phyloP scores from a whole-genome alignment of 2,888 invertebrate genomes.

The Hirtodrosophila trivittata region DNA sequence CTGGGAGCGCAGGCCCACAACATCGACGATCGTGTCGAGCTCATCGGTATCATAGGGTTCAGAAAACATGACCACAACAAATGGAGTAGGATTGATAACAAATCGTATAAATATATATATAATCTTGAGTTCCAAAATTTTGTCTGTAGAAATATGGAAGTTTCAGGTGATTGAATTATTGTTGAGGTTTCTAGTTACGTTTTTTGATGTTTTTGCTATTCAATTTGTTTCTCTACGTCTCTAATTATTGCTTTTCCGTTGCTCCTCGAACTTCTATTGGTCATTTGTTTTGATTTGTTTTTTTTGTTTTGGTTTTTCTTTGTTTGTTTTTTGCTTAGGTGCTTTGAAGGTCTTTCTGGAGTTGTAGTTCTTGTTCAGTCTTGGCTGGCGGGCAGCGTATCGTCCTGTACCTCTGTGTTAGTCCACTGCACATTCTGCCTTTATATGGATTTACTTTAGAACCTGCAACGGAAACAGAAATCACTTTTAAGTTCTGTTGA shows the following conservation, averaged over 20 bases:
- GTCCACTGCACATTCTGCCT: conserved; percentile 8
- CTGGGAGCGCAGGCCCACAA: conserved; percentile 87
- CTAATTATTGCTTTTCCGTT: conserved; percentile 73
- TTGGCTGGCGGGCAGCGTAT: conserved; percentile 13
- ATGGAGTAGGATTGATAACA: not conserved
- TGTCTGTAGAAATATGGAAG: conserved; percentile 27
- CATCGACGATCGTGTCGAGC: conserved; percentile 88
- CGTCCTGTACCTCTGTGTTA: conserved; percentile 5
- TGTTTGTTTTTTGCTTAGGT: conserved; percentile 1
- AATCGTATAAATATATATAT: conserved; percentile 1
- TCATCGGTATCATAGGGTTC: conserved; percentile 83
- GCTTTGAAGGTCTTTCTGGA: conserved; percentile 2
- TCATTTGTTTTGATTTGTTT: conserved; percentile 25
- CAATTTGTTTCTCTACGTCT: conserved; percentile 26
- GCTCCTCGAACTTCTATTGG: conserved; percentile 22
- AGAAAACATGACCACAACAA: conserved; percentile 76
- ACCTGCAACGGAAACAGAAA: conserved; percentile 26
- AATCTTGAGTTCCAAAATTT: conserved; percentile 16
- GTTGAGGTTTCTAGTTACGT: too few relatives aligned
- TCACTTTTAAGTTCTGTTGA: conserved; percentile 27
- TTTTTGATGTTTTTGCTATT: conserved; percentile 26
- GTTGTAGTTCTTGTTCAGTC: conserved; percentile 10
- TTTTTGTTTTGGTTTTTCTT: not conserved
- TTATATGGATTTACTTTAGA: not conserved
- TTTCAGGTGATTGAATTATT: conserved; percentile 21